Conservation (phyloP, 64 coral and sea anemone species). For the Montipora capricornis region DNA sequence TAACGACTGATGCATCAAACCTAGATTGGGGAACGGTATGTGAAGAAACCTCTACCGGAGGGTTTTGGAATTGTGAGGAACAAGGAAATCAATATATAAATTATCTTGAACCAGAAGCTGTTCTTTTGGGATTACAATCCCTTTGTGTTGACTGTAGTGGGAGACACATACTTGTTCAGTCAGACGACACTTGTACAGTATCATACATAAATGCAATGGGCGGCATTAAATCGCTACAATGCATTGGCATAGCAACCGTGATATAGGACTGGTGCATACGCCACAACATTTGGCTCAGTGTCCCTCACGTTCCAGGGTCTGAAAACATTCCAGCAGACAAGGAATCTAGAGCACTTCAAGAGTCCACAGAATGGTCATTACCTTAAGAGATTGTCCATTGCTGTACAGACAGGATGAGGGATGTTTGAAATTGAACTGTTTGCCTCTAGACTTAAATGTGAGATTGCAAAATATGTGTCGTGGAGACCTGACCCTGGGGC, state of each 20-base stretch:
- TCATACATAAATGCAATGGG: neutral
- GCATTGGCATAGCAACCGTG: constrained; percentile 7
- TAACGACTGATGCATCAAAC: constrained; percentile 36
- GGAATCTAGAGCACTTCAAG: constrained; percentile 3
- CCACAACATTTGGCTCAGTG: constrained; percentile 44
- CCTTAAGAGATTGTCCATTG: neutral
- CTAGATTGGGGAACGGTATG: constrained; percentile 33
- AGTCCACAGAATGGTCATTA: constrained; percentile 51
- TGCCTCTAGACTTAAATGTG: constrained; percentile 10
- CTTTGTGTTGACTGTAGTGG: constrained; percentile 7
- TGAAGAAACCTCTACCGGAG: neutral
- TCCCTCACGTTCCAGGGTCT: constrained; percentile 38
- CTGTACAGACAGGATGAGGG: neutral
- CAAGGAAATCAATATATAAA: constrained; percentile 2
- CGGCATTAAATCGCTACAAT: constrained; percentile 32
- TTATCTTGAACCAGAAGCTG: constrained; percentile 45
- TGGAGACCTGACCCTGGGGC: constrained; percentile 53
- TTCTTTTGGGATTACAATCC: constrained; percentile 13
- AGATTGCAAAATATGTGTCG: constrained; percentile 36
- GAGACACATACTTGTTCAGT: constrained; percentile 13
- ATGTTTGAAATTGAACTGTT: constrained; percentile 43
- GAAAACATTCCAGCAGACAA: constrained; percentile 7
- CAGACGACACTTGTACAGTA: neutral
- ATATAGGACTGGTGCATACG: constrained; percentile 28
- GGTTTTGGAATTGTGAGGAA: constrained; percentile 22